phyloP scores from a whole-genome alignment of 2,888 invertebrate genomes.

The Caenorhabditis sp. region DNA sequence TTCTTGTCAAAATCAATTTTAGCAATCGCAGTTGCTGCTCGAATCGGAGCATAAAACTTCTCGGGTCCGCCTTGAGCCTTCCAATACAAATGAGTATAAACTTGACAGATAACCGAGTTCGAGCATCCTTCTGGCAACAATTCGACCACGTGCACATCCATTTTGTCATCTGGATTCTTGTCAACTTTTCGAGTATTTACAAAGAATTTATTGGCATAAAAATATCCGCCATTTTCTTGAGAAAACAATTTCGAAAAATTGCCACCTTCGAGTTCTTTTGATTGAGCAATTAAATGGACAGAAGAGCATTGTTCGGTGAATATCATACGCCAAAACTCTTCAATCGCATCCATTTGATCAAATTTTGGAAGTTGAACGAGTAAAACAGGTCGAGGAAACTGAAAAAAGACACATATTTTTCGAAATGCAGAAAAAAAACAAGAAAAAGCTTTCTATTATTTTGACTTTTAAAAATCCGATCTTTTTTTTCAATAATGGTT shows the following conservation, averaged over 20 bases:
- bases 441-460: no score
- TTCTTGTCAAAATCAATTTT: slow-evolving; percentile 5
- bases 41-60: slow-evolving; percentile 9
- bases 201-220: slow-evolving; percentile 6
- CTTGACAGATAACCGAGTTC: slow-evolving; percentile 3
- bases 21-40: background rate
- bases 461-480: no score
- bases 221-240: background rate
- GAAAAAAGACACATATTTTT: background rate
- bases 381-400: slow-evolving; percentile 20
- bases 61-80: slow-evolving; percentile 4
- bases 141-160: slow-evolving; percentile 4
- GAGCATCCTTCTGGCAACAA: slow-evolving; percentile 12
- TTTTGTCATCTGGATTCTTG: background rate
- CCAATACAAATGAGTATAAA: slow-evolving; percentile 8
- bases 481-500: no score
- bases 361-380: slow-evolving; percentile 29
- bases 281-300: slow-evolving; percentile 2
- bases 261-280: background rate
- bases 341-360: slow-evolving; percentile 18
- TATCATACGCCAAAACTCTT: slow-evolving; percentile 36
- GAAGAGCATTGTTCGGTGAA: slow-evolving; percentile 9
- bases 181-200: slow-evolving; percentile 1
- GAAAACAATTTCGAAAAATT: background rate
- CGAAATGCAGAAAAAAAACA: no score